Evolutionary conservation across 1,140 invertebrate genomes (phyloP).

Genomic region (Episyrphus balteatus): DNA sequence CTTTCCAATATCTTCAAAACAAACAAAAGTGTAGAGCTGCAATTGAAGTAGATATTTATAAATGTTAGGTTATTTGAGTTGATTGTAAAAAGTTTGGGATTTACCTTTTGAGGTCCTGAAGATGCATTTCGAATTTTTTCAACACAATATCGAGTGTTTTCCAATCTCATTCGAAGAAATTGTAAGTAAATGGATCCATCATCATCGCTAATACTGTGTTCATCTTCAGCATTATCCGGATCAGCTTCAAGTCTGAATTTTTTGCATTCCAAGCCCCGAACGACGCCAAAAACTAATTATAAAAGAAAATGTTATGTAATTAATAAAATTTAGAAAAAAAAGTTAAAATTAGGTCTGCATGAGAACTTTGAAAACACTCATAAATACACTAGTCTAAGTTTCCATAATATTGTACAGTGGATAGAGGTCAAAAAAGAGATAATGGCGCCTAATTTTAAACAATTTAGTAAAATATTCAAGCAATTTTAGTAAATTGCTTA

Average conservation of each 20-base stretch:
- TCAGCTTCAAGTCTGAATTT: constrained; percentile 21
- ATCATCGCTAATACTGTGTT: constrained; percentile 20
- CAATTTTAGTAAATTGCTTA: neutral
- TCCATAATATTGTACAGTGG: too few relatives aligned
- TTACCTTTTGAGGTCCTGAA: constrained; percentile 21
- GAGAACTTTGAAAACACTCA: neutral
- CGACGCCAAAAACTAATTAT: constrained; percentile 18
- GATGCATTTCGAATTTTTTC: constrained; percentile 19
- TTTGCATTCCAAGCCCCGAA: constrained; percentile 21
- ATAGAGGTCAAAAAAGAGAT: too few relatives aligned
- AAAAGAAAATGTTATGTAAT: neutral
- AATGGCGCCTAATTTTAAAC: neutral
- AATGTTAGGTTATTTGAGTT: neutral
- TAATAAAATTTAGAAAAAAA: neutral
- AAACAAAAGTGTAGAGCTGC: constrained; percentile 28
- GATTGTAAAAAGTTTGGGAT: neutral
- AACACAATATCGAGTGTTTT: constrained; percentile 25
- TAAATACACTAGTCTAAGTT: too few relatives aligned
- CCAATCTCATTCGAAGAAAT: constrained; percentile 12
- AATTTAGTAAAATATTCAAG: too few relatives aligned
- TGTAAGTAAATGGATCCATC: constrained; percentile 20
- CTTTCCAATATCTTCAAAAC: constrained; percentile 24
- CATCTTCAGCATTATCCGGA: constrained; percentile 21
- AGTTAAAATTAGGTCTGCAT: neutral
- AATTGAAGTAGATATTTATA: constrained; percentile 10